A percentile compares a stretch with the other conserved stretches of the same genome.
These are phyloP conservation scores for Lapara coniferarum DNA, from an alignment of 2,888 invertebrate species.

Conservation along the genomic window DNA sequence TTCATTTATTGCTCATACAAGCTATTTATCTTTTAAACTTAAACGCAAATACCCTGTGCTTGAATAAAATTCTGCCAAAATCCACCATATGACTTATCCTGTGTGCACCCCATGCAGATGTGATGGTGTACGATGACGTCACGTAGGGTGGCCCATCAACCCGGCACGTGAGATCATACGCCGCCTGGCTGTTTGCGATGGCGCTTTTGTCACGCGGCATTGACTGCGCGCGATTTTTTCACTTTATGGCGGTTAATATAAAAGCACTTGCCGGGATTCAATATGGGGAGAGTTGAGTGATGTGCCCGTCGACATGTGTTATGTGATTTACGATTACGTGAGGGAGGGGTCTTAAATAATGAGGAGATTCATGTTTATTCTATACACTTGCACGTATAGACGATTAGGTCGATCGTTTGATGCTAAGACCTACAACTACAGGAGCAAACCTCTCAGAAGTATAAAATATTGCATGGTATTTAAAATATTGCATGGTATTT, in stretches of 20 bases:
- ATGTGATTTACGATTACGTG: not conserved
- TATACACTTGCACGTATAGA: no score
- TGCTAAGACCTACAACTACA: no score
- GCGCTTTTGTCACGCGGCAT: not conserved
- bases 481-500: no score
- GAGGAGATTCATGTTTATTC: no score
- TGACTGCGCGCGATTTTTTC: conserved; percentile 15
- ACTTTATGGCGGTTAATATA: conserved; percentile 13
- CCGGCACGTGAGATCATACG: conserved; percentile 31
- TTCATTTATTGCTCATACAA: no score
- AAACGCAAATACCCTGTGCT: no score
- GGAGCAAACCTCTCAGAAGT: no score
- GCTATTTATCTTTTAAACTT: no score
- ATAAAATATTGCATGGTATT: no score
- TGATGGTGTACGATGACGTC: conserved; percentile 33
- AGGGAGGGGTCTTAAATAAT: not conserved
- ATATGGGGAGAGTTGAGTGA: conserved; percentile 5
- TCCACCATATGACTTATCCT: not conserved
- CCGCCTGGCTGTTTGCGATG: conserved; percentile 3
- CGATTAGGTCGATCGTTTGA: no score
- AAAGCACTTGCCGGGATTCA: conserved; percentile 11
- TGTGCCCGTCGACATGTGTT: not conserved
- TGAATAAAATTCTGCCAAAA: not conserved
- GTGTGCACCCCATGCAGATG: conserved; percentile 1
- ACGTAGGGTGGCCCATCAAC: conserved; percentile 34